Percentiles rank a stretch among this genome's conserved stretches.
These are phyloP conservation scores for Drosophila ustulata DNA, from an alignment of 2,888 invertebrate species.

Conservation along the genomic window DNA sequence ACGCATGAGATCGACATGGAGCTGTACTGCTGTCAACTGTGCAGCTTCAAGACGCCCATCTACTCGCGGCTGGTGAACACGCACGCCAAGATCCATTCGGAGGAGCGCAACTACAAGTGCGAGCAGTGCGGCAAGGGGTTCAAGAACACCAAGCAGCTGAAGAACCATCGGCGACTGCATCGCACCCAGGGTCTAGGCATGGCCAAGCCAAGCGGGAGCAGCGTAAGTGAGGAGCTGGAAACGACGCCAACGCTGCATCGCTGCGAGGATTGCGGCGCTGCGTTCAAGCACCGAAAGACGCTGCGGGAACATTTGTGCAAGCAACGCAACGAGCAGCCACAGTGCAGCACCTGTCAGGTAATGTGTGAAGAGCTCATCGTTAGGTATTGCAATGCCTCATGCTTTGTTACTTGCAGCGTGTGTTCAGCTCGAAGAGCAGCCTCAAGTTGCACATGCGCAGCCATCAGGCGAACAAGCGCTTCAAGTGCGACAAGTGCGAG, in stretches of 20 bases:
- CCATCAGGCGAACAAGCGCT: conserved; percentile 85
- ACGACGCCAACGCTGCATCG: conserved; percentile 63
- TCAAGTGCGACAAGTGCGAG: conserved; percentile 90
- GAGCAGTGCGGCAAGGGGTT: conserved; percentile 91
- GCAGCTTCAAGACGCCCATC: conserved; percentile 90
- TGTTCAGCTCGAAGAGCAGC: conserved; percentile 85
- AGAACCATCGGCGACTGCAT: conserved; percentile 90
- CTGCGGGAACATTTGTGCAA: conserved; percentile 86
- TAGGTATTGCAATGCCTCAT: background rate
- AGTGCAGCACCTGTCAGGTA: conserved; percentile 84
- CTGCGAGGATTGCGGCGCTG: conserved; percentile 85
- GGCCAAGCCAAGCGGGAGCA: conserved; percentile 44
- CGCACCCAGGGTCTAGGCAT: conserved; percentile 82
- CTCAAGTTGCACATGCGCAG: conserved; percentile 86
- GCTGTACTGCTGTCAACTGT: conserved; percentile 90
- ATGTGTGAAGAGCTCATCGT: background rate
- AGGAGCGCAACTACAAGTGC: conserved; percentile 87
- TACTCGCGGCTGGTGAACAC: conserved; percentile 89
- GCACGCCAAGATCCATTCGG: conserved; percentile 91
- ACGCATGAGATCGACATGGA: conserved; percentile 92
- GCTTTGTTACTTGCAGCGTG: conserved; percentile 46
- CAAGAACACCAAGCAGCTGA: conserved; percentile 91
- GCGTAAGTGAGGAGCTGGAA: background rate
- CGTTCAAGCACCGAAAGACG: conserved; percentile 83
- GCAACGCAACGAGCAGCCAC: conserved; percentile 84